Conservation (phyloP, 2,888 invertebrate species). For the Zhengitettix transpicula region DNA sequence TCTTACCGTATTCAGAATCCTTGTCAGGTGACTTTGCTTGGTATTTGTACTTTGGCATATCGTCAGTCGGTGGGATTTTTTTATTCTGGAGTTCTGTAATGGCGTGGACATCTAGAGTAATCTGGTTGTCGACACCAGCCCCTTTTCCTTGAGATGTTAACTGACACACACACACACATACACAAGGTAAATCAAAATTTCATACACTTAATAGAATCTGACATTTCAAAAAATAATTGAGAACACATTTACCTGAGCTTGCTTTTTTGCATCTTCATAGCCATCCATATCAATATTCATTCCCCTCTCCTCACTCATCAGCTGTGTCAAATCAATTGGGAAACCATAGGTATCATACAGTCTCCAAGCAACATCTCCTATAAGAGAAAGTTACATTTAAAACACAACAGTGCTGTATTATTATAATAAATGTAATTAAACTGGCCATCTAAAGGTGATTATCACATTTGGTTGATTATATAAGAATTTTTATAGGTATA, state of each 20-base stretch:
- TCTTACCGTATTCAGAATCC: slow-evolving; percentile 50
- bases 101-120: slow-evolving; percentile 88
- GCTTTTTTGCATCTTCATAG: slow-evolving; percentile 86
- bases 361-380: slow-evolving; percentile 88
- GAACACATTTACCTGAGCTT: slow-evolving; percentile 43
- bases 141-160: slow-evolving; percentile 76
- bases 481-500: too few species aligned
- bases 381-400: not conserved
- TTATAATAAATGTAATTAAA: too few species aligned
- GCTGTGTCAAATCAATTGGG: slow-evolving; percentile 88
- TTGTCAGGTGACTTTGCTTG: slow-evolving; percentile 40
- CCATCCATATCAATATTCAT: slow-evolving; percentile 69
- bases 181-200: too few species aligned
- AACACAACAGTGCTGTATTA: too few species aligned
- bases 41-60: slow-evolving; percentile 84
- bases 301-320: slow-evolving; percentile 95
- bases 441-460: too few species aligned
- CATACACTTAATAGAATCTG: too few species aligned
- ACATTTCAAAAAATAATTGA: too few species aligned
- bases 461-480: too few species aligned
- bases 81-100: slow-evolving; percentile 75
- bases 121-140: slow-evolving; percentile 59
- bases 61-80: slow-evolving; percentile 68
- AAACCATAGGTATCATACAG: slow-evolving; percentile 99
- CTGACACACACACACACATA: slow-evolving; percentile 21